Percentiles rank a stretch among this genome's conserved stretches.
phyloP scores from a whole-genome alignment of 2,888 invertebrate species.

The Imbricaverruca yamaguchii region DNA sequence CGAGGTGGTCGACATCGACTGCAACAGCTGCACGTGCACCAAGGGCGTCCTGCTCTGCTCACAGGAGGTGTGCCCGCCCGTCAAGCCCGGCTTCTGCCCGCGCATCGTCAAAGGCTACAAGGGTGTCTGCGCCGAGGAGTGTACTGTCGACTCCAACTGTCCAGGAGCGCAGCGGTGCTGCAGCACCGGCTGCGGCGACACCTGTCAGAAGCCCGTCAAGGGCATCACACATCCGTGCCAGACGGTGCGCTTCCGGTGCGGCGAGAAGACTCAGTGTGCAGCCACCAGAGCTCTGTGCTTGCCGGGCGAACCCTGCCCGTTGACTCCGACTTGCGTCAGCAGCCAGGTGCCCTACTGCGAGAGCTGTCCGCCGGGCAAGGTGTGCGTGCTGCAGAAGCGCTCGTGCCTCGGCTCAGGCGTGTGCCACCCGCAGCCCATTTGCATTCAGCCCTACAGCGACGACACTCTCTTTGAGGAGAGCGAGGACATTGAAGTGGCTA shows the following conservation, averaged over 20 bases:
- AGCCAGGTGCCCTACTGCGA: background rate
- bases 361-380: background rate
- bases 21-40: background rate
- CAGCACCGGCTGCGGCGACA: background rate
- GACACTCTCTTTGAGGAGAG: background rate
- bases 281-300: background rate
- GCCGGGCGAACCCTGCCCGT: background rate
- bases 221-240: background rate
- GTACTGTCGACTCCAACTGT: background rate
- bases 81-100: background rate
- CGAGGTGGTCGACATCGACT: background rate
- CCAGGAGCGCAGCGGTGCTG: background rate
- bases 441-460: background rate
- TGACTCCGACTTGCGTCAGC: background rate
- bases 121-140: background rate
- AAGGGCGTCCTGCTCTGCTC: background rate
- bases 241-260: background rate
- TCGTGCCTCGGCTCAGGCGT: background rate
- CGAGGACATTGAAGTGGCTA: background rate
- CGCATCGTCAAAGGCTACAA: background rate
- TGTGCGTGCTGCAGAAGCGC: background rate
- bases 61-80: background rate
- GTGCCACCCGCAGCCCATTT: background rate
- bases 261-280: background rate
- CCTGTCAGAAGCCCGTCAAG: background rate